Conservation (phyloP, 1,140 invertebrate genomes). For the Caenorhabditis latens region DNA sequence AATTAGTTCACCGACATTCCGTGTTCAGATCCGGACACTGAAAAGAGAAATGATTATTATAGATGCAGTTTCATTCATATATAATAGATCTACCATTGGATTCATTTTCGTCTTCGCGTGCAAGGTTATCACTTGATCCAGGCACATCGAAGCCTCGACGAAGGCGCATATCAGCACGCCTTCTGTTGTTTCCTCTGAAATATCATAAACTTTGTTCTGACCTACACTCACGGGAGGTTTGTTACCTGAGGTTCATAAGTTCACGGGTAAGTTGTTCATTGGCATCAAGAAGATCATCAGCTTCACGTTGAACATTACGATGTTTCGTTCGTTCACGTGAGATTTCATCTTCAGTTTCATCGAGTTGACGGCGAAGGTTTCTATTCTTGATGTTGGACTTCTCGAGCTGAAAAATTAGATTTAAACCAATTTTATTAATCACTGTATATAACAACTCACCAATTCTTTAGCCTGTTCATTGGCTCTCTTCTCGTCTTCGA, state of each 20-base stretch:
- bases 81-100: slow-evolving; percentile 17
- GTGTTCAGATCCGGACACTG: slow-evolving; percentile 55
- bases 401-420: slow-evolving; percentile 68
- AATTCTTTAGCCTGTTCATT: slow-evolving; percentile 73
- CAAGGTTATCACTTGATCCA: slow-evolving; percentile 43
- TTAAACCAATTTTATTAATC: slow-evolving; percentile 40
- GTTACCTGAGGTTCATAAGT: slow-evolving; percentile 53
- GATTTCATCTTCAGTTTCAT: slow-evolving; percentile 76
- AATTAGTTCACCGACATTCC: slow-evolving; percentile 56
- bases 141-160: slow-evolving; percentile 44
- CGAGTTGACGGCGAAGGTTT: slow-evolving; percentile 72
- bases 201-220: not conserved
- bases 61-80: not conserved
- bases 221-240: not conserved
- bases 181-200: slow-evolving; percentile 38
- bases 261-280: slow-evolving; percentile 67
- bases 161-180: slow-evolving; percentile 41
- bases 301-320: slow-evolving; percentile 72
- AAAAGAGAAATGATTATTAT: slow-evolving; percentile 4
- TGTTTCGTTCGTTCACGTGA: slow-evolving; percentile 68
- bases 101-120: slow-evolving; percentile 45
- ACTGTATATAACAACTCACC: slow-evolving; percentile 64
- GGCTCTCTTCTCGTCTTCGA: slow-evolving; percentile 73
- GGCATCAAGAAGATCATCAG: slow-evolving; percentile 69
- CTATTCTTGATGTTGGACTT: slow-evolving; percentile 67